These are phyloP conservation scores for Sarcophaga caerulescens DNA, from an alignment of 2,888 invertebrate genomes.

Conservation along the genomic window DNA sequence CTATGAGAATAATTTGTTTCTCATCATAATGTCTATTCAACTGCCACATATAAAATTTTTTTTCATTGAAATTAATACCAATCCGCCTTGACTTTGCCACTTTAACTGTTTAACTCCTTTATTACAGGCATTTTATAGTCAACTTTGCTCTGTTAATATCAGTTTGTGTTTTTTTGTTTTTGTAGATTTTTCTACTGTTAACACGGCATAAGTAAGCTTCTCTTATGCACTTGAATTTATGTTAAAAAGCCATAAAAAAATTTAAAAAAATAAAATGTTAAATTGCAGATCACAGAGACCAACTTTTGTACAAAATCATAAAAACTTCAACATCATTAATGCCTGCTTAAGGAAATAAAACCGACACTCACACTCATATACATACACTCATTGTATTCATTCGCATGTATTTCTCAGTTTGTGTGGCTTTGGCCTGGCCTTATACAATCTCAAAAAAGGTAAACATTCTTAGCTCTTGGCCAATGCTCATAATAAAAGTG, in stretches of 20 bases:
- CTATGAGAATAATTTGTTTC: not conserved
- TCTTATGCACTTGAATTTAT: too few relatives aligned
- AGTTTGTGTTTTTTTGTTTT: not conserved
- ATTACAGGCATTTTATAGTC: too few relatives aligned
- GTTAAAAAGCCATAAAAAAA: too few relatives aligned
- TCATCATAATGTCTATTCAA: too few relatives aligned
- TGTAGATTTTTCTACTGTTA: not conserved
- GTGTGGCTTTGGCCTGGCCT: not conserved
- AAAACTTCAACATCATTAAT: conserved; percentile 64
- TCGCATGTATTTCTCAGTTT: too few relatives aligned
- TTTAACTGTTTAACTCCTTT: too few relatives aligned
- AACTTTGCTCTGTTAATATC: too few relatives aligned
- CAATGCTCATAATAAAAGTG: not conserved
- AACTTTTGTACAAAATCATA: conserved; percentile 63
- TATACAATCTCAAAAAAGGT: not conserved
- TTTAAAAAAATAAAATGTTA: conserved; percentile 26
- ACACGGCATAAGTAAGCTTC: not conserved
- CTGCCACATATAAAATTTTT: too few relatives aligned
- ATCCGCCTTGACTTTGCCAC: too few relatives aligned
- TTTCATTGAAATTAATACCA: too few relatives aligned
- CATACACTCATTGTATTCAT: too few relatives aligned
- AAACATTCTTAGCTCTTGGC: too few relatives aligned
- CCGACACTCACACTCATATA: not conserved
- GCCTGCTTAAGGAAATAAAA: conserved; percentile 44
- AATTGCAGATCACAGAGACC: conserved; percentile 63